Evolutionary conservation across 2,888 invertebrate genomes (phyloP), one percentile per base, ranked within the genome.

Genomic region (Habrosyne pyritoides): DNA sequence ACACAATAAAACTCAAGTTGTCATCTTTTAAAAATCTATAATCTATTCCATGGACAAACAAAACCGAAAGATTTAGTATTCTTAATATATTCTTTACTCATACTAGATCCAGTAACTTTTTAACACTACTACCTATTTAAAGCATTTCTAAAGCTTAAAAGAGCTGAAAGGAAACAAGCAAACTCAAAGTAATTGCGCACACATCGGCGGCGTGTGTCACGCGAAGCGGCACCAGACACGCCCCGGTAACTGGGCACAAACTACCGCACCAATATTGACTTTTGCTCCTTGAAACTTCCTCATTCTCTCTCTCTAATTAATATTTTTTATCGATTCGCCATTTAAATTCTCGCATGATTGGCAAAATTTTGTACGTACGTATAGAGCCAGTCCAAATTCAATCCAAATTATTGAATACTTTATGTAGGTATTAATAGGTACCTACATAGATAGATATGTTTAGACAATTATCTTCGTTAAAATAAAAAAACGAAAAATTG

Each of bases 201-300:
- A 55, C 22, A 49, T 46, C 8, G 6, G 8, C 1, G 47, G 75
- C 81, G 66, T 75, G 74, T 81, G 58, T 53, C 47, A 18, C 21
- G 53, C 60, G 53, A 65, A 74, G 60, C 66, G 67, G 60, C 63
- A 60, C 66, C 69, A 77, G 85, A 84, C 81, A 83, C 80, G 79
- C 82, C 83, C 77, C 77, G 78, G 75, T 84, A 84, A 84, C 84
- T 80, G 81, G 76, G 76, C 83, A 82, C 84, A 81, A 84, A 85
- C 86, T 84, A 85, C 84, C 81, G 75, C 79, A 80, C 85, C 80
- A 85, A 84, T 86, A 86, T 86, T 86, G 86, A 86, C 86, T 84
- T 85, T 86, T 80, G 70, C 81, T 83, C 75, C 80, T 84, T 81
- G 68, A 82, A 86, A 84, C 83, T 84, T 83, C 72, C 80, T 77